Percentiles rank a stretch among this genome's conserved stretches.
phyloP scores from a whole-genome alignment of 2,888 invertebrate genomes.

The Phengaris alcon region DNA sequence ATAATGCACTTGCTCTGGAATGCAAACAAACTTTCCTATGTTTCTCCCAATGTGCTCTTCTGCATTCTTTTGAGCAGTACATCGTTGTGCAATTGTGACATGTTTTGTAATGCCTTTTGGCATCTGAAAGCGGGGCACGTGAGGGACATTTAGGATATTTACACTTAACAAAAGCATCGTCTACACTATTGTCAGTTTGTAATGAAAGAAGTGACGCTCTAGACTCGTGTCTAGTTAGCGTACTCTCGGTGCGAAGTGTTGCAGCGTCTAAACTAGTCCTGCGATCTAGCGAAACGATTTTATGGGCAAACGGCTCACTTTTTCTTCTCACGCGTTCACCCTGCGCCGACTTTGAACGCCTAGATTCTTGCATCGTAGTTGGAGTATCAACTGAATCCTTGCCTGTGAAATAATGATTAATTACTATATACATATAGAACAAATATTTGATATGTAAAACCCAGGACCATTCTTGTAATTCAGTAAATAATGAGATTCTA shows the following conservation, averaged over 20 bases:
- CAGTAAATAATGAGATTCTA: conserved; percentile 35
- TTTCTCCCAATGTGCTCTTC: conserved; percentile 94
- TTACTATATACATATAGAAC: conserved; percentile 16
- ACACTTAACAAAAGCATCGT: conserved; percentile 83
- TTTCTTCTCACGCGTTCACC: conserved; percentile 71
- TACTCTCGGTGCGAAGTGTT: conserved; percentile 60
- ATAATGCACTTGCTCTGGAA: conserved; percentile 93
- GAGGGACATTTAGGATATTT: conserved; percentile 90
- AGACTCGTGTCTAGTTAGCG: conserved; percentile 61
- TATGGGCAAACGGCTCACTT: conserved; percentile 66
- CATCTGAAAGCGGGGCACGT: conserved; percentile 85
- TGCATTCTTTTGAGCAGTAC: conserved; percentile 95
- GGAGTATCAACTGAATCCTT: conserved; percentile 79
- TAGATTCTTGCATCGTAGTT: conserved; percentile 63
- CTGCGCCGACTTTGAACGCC: conserved; percentile 64
- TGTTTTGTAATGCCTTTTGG: conserved; percentile 90
- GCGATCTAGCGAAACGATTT: conserved; percentile 65
- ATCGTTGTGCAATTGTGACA: conserved; percentile 97
- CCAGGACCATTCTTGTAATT: conserved; percentile 54
- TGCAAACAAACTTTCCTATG: conserved; percentile 94
- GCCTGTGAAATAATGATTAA: conserved; percentile 56
- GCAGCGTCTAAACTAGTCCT: conserved; percentile 82
- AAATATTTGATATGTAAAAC: conserved; percentile 43
- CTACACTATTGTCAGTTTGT: conserved; percentile 70
- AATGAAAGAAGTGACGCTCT: conserved; percentile 69